Base-by-base conservation (phyloP, 30 jellyfish, hydroid and myxozoan genomes). In the Sanderia malayensis region DNA sequence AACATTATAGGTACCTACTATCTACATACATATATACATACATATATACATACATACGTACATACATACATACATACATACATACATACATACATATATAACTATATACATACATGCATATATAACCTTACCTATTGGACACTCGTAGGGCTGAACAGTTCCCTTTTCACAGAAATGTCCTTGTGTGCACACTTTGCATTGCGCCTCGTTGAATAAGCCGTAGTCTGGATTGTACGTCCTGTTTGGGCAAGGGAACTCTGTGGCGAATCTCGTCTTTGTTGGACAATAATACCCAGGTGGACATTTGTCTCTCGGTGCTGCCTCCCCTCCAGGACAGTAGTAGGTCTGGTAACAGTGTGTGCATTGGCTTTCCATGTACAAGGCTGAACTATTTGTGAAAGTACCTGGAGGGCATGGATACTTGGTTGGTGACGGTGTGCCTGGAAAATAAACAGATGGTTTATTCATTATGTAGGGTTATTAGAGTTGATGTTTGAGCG, bases 381-480 rank as follows among this genome's bases (percentile, higher is more conserved):
- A 78, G 26, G 77, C 60, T 0, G 96, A 66, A 58, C 95, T 84
- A 63, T 72, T 92, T 1, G 96, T 82, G 81, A 74, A 92, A 0
- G 96, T 92, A n/a, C 98, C 98, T 4, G 98, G 89, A 2, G 98
- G 98, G 72, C 98, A 92, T 20, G 95, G 96, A 31, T 32, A 89
- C 53, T 89, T 89, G 9, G 95, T 81, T 26, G 97, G 97, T 29
- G 95, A 81, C 23, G 97, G 94, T 10, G 97, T 89, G 33, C 92
- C 96, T 87, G 45, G 0, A 37, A 20, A 0, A 13, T n/a, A n/a
- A n/a, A n/a, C n/a, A n/a, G n/a, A n/a, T n/a, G n/a, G n/a, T n/a
- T n/a, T n/a, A n/a, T n/a, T n/a, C n/a, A n/a, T n/a, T n/a, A n/a
- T n/a, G n/a, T n/a, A n/a, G n/a, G n/a, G n/a, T n/a, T n/a, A n/a